These are phyloP conservation scores for Hystrix brachyura DNA, from an alignment of 2,113 vertebrate genomes.

Conservation along the genomic window DNA sequence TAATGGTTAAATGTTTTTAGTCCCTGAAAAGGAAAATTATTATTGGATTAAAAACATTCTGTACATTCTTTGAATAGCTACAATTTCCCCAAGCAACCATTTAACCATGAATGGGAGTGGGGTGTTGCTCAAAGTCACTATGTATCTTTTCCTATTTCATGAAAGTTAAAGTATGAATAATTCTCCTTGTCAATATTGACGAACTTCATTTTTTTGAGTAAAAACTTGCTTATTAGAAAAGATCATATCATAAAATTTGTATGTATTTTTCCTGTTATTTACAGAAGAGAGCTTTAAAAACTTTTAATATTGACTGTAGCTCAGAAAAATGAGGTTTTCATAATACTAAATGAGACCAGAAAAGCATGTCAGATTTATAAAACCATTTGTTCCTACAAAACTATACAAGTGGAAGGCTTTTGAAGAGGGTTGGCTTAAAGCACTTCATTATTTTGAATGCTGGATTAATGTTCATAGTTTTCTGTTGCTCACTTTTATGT, in stretches of 20 bases:
- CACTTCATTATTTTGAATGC: constrained; percentile 92
- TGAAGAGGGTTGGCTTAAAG: constrained; percentile 83
- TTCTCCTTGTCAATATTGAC: not conserved
- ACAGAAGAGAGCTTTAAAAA: constrained; percentile 23
- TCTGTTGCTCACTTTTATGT: constrained; percentile 92
- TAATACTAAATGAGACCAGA: constrained; percentile 62
- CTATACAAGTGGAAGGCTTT: constrained; percentile 31
- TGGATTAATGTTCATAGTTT: constrained; percentile 93
- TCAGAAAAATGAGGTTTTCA: constrained; percentile 69
- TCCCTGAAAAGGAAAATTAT: constrained; percentile 41
- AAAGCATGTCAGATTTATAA: constrained; percentile 71
- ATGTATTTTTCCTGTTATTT: constrained; percentile 20
- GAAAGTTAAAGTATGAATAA: constrained; percentile 33
- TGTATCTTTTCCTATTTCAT: constrained; percentile 20
- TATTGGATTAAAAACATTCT: not conserved
- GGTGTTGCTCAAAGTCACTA: constrained; percentile 14
- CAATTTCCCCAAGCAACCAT: constrained; percentile 18
- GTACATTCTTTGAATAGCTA: constrained; percentile 27
- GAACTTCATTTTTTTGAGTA: constrained; percentile 5
- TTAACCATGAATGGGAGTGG: not conserved
- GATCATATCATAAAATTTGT: not conserved
- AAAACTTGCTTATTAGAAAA: constrained; percentile 49
- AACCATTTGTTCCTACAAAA: constrained; percentile 71
- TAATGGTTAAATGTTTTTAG: constrained; percentile 19
- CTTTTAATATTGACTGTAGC: not conserved